phyloP scores from a whole-genome alignment of 2,797 vertebrate genomes.

The Pangasius mekongensis region DNA sequence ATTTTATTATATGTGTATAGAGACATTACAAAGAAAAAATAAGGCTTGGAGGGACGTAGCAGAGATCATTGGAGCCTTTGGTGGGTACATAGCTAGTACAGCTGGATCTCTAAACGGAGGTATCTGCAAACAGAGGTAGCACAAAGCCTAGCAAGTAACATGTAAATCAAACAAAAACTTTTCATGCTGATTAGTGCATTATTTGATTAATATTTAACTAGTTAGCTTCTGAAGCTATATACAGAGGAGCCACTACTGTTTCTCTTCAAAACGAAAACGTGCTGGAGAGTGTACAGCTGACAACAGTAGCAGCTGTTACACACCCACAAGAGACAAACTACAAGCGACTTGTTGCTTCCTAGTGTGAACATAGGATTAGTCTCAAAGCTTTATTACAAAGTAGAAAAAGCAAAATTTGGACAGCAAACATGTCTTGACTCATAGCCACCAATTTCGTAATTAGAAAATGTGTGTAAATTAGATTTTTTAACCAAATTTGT shows the following conservation, averaged over 20 bases:
- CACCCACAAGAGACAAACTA: background rate
- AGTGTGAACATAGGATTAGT: background rate
- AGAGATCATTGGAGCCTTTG: no score
- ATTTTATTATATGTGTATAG: no score
- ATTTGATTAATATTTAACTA: background rate
- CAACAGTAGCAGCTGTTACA: background rate
- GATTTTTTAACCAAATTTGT: background rate
- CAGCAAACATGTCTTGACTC: background rate
- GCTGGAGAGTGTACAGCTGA: background rate
- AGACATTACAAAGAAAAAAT: no score
- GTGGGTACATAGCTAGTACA: background rate
- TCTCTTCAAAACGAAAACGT: background rate
- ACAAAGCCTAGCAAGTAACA: background rate
- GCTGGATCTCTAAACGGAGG: background rate
- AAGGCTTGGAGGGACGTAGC: no score
- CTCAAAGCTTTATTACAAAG: background rate
- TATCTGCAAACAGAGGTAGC: background rate
- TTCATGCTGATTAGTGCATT: background rate
- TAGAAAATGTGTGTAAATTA: background rate
- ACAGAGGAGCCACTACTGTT: background rate
- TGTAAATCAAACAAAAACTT: background rate
- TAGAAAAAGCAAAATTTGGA: background rate
- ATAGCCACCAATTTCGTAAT: background rate
- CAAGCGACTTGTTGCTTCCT: background rate
- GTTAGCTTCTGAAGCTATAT: background rate